phyloP scores from a whole-genome alignment of 2,888 invertebrate genomes.

The Automeris io region DNA sequence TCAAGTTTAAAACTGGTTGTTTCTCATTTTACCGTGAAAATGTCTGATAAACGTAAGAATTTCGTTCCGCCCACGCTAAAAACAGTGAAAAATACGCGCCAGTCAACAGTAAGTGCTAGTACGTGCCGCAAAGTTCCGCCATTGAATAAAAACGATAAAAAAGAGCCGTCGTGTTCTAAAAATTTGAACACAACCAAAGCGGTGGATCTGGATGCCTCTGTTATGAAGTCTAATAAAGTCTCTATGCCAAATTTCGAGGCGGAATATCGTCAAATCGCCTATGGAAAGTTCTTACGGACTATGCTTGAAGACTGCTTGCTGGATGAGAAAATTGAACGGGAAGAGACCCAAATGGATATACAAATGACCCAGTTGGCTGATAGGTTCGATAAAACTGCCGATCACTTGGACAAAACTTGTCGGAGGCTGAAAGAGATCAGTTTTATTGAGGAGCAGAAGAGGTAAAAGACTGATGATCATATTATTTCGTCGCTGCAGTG shows the following conservation, averaged over 20 bases:
- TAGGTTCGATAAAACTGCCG: conserved; percentile 59
- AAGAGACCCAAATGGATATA: conserved; percentile 56
- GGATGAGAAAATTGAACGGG: conserved; percentile 56
- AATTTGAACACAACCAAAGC: conserved; percentile 26
- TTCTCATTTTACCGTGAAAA: conserved; percentile 18
- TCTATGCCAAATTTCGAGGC: conserved; percentile 40
- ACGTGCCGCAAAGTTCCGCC: conserved; percentile 25
- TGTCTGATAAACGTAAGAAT: conserved; percentile 48
- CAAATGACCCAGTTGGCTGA: conserved; percentile 63
- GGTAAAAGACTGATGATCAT: conserved; percentile 31
- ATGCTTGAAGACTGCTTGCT: conserved; percentile 57
- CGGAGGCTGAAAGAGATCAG: conserved; percentile 60
- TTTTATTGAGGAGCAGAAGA: conserved; percentile 63
- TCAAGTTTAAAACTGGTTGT: conserved; percentile 7
- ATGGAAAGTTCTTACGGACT: conserved; percentile 49
- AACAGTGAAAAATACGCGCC: conserved; percentile 33
- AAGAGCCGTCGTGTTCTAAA: conserved; percentile 6
- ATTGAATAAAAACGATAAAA: conserved; percentile 24
- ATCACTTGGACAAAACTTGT: conserved; percentile 62
- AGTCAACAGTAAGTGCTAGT: conserved; percentile 28
- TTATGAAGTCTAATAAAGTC: conserved; percentile 31
- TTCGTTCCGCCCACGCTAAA: conserved; percentile 33
- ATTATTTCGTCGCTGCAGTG: neutral
- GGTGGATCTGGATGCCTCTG: conserved; percentile 32
- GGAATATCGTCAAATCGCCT: conserved; percentile 44